Base-by-base conservation (phyloP, 2,797 vertebrate genomes). In the Aulostomus chinensis region DNA sequence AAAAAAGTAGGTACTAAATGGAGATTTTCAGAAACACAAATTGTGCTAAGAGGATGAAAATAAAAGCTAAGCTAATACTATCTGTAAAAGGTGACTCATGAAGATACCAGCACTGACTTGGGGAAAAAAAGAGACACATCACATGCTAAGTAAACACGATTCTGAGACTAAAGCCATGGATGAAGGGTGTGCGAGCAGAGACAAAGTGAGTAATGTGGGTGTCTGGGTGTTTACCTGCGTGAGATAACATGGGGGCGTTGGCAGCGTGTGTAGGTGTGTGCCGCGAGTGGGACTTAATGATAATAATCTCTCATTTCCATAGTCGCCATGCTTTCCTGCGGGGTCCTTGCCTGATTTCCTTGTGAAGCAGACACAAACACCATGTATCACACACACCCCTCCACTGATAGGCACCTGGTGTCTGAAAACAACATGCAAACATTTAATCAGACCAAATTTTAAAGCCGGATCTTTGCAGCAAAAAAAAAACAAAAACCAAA, bases 221-320 rank as follows among this genome's bases (percentile, higher is more conserved):
- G 45, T 51, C 39, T 36, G n/a, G 22, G 52, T 76, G 73, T 73
- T 65, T 68, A 48, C 37, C 52, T 73, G 47, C 32, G 34, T 78
- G 71, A 54, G 4, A 43, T 38, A 1, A 30, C 12, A 52, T 58
- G 56, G 58, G 70, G 58, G 76, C 33, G 62, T 65, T 25, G 21
- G 56, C 46, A 22, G 45, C 47, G 53, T 35, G 30, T 16, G 25
- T 17, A 20, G 25, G 13, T 31, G 47, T 18, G 31, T 35, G 43
- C 9, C 38, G 31, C 2, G 11, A 28, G 37, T 18, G 31, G 22
- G 52, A 38, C 56, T 62, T 53, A 16, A 57, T 28, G 57, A 65
- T 68, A 72, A 48, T 9, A 9, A 78, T 80, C 69, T 62, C 53
- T 68, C 35, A 74, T 78, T 83, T 86, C 72, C 73, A 68, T 76